Evolutionary conservation across 2,113 vertebrate species (phyloP), one percentile per base, ranked within the genome.

Genomic region (Proteles cristata): DNA sequence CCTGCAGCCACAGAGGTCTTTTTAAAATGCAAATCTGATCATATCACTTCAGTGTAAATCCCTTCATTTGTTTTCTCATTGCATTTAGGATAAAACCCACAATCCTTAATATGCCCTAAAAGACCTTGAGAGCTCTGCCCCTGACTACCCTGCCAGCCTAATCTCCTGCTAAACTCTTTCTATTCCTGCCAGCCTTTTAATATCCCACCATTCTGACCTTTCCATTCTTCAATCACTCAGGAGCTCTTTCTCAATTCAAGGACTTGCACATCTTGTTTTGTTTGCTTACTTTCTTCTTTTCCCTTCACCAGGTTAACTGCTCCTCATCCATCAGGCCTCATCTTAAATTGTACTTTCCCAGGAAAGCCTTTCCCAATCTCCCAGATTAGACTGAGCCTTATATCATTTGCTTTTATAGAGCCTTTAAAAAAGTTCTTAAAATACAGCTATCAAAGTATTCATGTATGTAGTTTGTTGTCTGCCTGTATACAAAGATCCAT

Each of bases 1-100:
- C 26, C 48, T 58, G 71, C 5, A 89, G 82, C 45, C 31, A 21
- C 53, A 93, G 55, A 90, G 6, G 7, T 81, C 58, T 82, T 96
- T 95, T 85, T 0, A 81, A 93, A 92, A 93, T 92, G 68, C 50
- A 94, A 63, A 79, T 94, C 31, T 92, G 50, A 87, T 89, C 68
- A 28, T 90, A n/a, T 87, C 53, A 66, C 17, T 95, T 39, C 31
- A 8, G 50, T 53, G 26, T 81, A 80, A 91, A 58, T 80, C 45
- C 71, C 39, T 61, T 90, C 26, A 35, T 96, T 96, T 92, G 71
- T 10, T 93, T 96, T 96, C 76, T 74, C 69, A 84, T 66, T 87
- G 53, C 50, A 82, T 92, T 94, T 74, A 84, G 88, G 26, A 68
- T 88, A 81, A 93, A 93, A 26, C 5, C 48, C 35, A 74, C 45